Percentiles rank a stretch among this genome's conserved stretches.
Evolutionary conservation across 2,888 invertebrate genomes (phyloP).

Genomic region (Microdon myrmicae): DNA sequence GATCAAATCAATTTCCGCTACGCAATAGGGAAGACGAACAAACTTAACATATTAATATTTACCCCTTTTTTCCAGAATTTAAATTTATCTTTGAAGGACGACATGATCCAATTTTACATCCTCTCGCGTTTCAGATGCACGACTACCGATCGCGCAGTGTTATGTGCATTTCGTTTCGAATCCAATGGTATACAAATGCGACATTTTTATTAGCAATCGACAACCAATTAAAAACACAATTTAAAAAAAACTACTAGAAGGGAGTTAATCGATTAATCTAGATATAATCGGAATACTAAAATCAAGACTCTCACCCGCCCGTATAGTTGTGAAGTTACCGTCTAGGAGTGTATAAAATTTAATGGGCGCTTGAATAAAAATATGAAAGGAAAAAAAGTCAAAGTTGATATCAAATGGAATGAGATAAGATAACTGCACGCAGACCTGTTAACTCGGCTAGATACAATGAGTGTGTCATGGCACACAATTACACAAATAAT

Average conservation of each 20-base stretch:
- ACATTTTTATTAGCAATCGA: too few relatives aligned
- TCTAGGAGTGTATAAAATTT: not conserved
- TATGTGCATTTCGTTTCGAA: not conserved
- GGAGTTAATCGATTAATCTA: too few relatives aligned
- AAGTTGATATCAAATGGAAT: conserved; percentile 45
- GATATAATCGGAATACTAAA: too few relatives aligned
- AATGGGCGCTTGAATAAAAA: not conserved
- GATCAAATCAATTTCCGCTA: too few relatives aligned
- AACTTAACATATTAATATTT: conserved; percentile 56
- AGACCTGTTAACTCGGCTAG: conserved; percentile 28
- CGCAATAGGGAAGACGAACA: too few relatives aligned
- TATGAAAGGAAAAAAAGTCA: conserved; percentile 8
- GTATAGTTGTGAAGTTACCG: too few relatives aligned
- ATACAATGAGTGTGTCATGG: conserved; percentile 27
- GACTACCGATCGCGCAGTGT: too few relatives aligned
- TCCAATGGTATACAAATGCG: not conserved
- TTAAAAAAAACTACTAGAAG: too few relatives aligned
- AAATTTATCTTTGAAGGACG: conserved; percentile 66
- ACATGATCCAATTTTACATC: conserved; percentile 58
- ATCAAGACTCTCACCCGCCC: too few relatives aligned
- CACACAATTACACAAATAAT: too few relatives aligned
- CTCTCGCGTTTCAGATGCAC: not conserved
- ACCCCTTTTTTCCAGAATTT: conserved; percentile 66
- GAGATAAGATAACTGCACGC: conserved; percentile 37
- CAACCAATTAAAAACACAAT: too few relatives aligned